Conservation (phyloP, 2,888 invertebrate species). For the Morpho achilles region DNA sequence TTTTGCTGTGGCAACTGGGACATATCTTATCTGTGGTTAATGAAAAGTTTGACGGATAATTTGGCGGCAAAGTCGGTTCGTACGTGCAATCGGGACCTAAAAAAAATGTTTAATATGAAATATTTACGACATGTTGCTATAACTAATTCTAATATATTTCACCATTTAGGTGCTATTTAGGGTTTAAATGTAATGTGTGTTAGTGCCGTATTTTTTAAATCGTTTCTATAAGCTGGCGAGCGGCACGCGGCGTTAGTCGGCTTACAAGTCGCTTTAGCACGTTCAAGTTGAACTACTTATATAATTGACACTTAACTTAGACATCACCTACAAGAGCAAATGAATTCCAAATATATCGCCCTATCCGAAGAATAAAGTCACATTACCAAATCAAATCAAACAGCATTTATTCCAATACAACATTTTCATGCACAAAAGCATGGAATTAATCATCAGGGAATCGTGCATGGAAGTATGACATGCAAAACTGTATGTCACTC, state of each 20-base stretch:
- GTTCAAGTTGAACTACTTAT: not conserved
- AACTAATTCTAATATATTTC: slow-evolving; percentile 43
- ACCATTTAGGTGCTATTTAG: slow-evolving; percentile 73
- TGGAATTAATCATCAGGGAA: too few species aligned
- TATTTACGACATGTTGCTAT: slow-evolving; percentile 46
- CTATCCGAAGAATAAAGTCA: too few species aligned
- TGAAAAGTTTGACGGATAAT: slow-evolving; percentile 19
- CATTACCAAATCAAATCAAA: too few species aligned
- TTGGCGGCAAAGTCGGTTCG: slow-evolving; percentile 25
- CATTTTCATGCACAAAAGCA: too few species aligned
- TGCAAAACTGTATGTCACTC: too few species aligned
- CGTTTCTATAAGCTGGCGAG: slow-evolving; percentile 16
- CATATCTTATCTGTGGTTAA: slow-evolving; percentile 1
- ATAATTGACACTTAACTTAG: not conserved
- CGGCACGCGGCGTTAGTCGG: slow-evolving; percentile 1
- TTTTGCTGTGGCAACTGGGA: too few species aligned
- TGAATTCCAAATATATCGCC: too few species aligned
- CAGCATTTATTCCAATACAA: too few species aligned
- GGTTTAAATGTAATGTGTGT: slow-evolving; percentile 44
- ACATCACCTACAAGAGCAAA: too few species aligned
- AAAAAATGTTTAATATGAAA: slow-evolving; percentile 30
- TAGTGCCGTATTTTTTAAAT: slow-evolving; percentile 28
- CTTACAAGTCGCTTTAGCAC: slow-evolving; percentile 15
- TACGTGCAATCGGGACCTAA: slow-evolving; percentile 30
- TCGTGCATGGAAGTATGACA: too few species aligned